A percentile compares a stretch with the other conserved stretches of the same genome.
Evolutionary conservation across 2,113 vertebrate genomes (phyloP).

Genomic region (Eulemur rufifrons): DNA sequence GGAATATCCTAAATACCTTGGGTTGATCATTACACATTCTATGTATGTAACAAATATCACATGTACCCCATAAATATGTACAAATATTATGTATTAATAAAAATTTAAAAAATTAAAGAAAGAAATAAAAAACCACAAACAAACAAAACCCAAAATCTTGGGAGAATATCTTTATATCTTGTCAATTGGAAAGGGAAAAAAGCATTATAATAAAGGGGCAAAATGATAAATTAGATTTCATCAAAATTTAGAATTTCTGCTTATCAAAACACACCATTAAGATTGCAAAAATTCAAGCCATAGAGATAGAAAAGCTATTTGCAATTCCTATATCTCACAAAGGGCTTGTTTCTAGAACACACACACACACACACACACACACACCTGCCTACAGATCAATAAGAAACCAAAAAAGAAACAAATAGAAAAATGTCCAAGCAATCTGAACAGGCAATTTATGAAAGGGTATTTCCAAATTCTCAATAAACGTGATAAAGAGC

Average conservation of each 20-base stretch:
- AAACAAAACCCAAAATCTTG: neutral
- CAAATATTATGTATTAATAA: neutral
- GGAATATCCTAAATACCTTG: neutral
- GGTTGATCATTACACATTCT: neutral
- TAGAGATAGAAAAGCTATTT: neutral
- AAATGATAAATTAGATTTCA: neutral
- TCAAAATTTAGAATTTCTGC: neutral
- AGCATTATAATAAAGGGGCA: neutral
- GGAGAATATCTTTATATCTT: neutral
- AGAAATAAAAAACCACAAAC: neutral
- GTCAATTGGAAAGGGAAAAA: neutral
- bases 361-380: neutral
- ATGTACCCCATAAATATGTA: neutral
- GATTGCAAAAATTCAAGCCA: neutral
- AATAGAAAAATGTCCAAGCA: neutral
- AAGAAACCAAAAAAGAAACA: neutral
- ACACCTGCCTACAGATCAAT: neutral
- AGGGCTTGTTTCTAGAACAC: neutral
- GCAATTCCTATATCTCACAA: neutral
- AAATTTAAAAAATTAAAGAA: neutral
- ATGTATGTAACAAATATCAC: neutral
- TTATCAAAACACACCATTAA: neutral
- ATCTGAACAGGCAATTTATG: neutral
- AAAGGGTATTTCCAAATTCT: neutral
- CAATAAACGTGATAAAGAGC: neutral